These are phyloP conservation scores for Tethea ocularis DNA, from an alignment of 2,888 invertebrate genomes.

Conservation along the genomic window DNA sequence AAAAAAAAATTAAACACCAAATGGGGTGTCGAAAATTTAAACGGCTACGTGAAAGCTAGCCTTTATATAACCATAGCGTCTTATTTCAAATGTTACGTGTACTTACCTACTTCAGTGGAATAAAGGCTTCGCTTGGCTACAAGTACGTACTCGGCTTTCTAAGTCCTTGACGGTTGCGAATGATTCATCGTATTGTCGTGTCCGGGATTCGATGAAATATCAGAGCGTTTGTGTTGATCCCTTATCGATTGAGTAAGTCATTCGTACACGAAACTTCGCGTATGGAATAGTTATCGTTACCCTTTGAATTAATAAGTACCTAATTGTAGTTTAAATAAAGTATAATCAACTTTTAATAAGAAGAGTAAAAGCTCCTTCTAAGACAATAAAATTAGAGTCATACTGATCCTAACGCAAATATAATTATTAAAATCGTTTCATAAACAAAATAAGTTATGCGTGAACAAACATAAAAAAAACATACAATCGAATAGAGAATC, in stretches of 20 bases:
- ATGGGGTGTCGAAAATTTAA: neutral
- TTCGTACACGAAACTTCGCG: too few relatives aligned
- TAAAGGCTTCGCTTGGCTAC: neutral
- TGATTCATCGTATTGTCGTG: neutral
- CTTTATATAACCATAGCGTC: neutral
- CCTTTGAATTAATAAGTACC: too few relatives aligned
- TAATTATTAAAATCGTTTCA: too few relatives aligned
- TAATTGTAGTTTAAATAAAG: too few relatives aligned
- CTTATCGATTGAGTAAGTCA: neutral
- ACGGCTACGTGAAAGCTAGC: neutral
- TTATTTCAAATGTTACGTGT: conserved; percentile 1
- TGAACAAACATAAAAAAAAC: too few relatives aligned
- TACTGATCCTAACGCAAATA: too few relatives aligned
- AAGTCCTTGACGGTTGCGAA: neutral
- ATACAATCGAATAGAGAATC: too few relatives aligned
- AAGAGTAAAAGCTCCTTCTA: too few relatives aligned
- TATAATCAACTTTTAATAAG: too few relatives aligned
- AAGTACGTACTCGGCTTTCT: neutral
- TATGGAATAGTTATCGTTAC: too few relatives aligned
- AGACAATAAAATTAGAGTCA: too few relatives aligned
- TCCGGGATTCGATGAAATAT: neutral
- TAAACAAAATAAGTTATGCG: too few relatives aligned
- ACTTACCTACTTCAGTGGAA: neutral
- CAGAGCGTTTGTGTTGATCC: neutral
- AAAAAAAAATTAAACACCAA: neutral